A percentile compares a stretch with the other conserved stretches of the same genome.
Conservation (phyloP, 2,888 invertebrate species). For the Onthophagus sagittarius region DNA sequence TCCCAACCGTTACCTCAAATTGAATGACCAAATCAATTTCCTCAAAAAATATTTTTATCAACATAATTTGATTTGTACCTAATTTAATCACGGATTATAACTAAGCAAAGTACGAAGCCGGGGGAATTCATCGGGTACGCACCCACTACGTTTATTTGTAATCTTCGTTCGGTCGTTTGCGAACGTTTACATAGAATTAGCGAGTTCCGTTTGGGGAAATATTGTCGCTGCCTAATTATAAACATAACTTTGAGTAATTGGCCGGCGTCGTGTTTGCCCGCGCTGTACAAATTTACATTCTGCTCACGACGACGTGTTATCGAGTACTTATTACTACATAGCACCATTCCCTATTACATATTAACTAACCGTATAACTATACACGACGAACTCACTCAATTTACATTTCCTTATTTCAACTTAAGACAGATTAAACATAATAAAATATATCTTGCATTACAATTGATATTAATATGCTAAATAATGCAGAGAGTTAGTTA, state of each 20-base stretch:
- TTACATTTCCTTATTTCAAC: neutral
- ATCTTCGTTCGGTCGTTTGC: slow-evolving; percentile 17
- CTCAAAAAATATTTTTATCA: neutral
- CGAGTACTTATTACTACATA: slow-evolving; percentile 36
- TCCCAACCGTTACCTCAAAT: slow-evolving; percentile 7
- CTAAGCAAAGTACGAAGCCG: too few relatives aligned
- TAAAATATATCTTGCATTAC: too few relatives aligned
- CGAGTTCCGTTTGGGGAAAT: slow-evolving; percentile 47
- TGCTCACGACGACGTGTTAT: slow-evolving; percentile 42
- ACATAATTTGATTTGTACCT: too few relatives aligned
- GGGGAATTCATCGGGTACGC: too few relatives aligned
- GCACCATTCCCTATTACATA: neutral
- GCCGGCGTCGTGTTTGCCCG: slow-evolving; percentile 46
- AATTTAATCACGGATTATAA: too few relatives aligned
- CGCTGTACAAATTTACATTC: slow-evolving; percentile 46
- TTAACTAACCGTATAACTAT: neutral
- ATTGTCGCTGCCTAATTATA: slow-evolving; percentile 49
- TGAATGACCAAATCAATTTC: neutral
- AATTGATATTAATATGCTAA: too few relatives aligned
- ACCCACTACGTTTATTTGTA: slow-evolving; percentile 5
- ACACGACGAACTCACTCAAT: neutral
- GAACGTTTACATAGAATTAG: slow-evolving; percentile 47
- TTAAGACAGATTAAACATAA: neutral
- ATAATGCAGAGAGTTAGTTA: too few relatives aligned
- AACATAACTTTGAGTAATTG: slow-evolving; percentile 47